Conservation (phyloP, 2,113 vertebrate species). For the Notarius quadriscutis region DNA sequence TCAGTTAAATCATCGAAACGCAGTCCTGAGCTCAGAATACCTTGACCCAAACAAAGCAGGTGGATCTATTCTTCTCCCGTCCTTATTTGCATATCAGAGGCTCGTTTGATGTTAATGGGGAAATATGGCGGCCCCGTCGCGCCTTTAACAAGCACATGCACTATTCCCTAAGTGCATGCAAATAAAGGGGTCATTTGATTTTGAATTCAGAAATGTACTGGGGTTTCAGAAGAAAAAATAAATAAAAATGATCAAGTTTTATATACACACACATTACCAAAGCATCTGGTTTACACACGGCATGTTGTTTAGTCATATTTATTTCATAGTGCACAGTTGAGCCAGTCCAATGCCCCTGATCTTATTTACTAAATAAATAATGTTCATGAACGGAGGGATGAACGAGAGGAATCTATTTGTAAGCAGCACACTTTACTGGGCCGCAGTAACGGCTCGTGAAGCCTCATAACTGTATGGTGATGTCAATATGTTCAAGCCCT, state of each 20-base stretch:
- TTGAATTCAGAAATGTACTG: conserved; percentile 75
- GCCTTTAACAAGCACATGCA: conserved; percentile 76
- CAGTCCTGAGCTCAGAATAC: conserved; percentile 63
- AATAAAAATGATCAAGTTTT: conserved; percentile 69
- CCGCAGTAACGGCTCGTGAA: conserved; percentile 55
- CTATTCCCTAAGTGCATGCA: conserved; percentile 82
- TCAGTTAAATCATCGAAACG: conserved; percentile 23
- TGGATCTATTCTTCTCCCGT: conserved; percentile 77
- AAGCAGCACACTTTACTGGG: conserved; percentile 34
- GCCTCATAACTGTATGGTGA: conserved; percentile 40
- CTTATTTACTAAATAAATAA: conserved; percentile 59
- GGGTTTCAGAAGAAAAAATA: conserved; percentile 62
- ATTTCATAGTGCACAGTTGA: conserved; percentile 53
- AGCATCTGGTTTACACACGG: conserved; percentile 67
- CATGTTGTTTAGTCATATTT: conserved; percentile 61
- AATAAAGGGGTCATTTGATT: conserved; percentile 77
- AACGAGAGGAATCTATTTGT: not conserved
- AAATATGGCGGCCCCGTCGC: conserved; percentile 56
- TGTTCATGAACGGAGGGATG: conserved; percentile 46
- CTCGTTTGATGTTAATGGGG: conserved; percentile 82
- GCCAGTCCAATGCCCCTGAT: conserved; percentile 44
- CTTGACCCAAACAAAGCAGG: conserved; percentile 79
- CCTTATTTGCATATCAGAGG: conserved; percentile 83
- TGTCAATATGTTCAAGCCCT: conserved; percentile 62
- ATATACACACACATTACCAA: not conserved